Conservation (phyloP, 2,113 vertebrate species). For the Siniperca knerii region DNA sequence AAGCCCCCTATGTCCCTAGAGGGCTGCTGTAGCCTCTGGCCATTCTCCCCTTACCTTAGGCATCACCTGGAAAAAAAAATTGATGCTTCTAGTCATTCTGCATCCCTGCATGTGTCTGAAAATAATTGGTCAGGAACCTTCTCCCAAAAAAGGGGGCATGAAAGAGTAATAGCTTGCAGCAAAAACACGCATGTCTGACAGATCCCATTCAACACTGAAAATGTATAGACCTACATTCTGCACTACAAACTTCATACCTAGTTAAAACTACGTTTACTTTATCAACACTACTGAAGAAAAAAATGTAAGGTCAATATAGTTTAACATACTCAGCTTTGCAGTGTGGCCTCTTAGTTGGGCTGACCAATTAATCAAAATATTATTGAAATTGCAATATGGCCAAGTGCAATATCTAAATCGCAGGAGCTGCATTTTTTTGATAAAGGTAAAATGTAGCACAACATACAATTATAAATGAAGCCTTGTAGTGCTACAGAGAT, state of each 20-base stretch:
- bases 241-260: constrained; percentile 39
- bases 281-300: constrained; percentile 7
- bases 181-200: constrained; percentile 82
- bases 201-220: constrained; percentile 76
- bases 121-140: constrained; percentile 99
- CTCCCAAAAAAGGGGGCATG: constrained; percentile 89
- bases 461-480: too few relatives aligned
- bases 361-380: too few relatives aligned
- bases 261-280: constrained; percentile 69
- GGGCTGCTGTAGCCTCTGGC: constrained; percentile 97
- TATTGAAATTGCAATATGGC: too few relatives aligned
- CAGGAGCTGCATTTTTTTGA: too few relatives aligned
- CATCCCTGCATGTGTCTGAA: constrained; percentile 99
- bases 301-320: neutral
- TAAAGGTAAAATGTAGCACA: too few relatives aligned
- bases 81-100: constrained; percentile 99
- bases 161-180: constrained; percentile 86
- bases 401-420: too few relatives aligned
- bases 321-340: neutral
- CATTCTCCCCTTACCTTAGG: constrained; percentile 99
- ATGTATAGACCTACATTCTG: constrained; percentile 62
- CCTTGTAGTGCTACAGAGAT: too few relatives aligned
- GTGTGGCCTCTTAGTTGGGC: neutral
- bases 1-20: constrained; percentile 93
- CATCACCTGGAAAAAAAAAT: constrained; percentile 93